phyloP scores from a whole-genome alignment of 2,888 invertebrate species.

The Lysandra coridon region DNA sequence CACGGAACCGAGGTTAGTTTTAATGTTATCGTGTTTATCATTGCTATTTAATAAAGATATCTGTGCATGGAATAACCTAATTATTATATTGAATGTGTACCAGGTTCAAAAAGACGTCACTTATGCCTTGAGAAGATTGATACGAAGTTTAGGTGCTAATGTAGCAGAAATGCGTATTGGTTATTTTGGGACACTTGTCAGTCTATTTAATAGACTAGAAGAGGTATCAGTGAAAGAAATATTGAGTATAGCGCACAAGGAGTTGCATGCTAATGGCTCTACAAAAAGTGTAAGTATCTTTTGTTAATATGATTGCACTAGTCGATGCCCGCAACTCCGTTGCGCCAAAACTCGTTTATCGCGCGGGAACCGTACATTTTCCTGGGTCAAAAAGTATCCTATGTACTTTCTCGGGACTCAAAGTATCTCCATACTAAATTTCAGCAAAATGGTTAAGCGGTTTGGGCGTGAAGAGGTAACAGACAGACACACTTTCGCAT shows the following conservation, averaged over 20 bases:
- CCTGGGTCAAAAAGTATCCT: no score
- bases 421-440: no score
- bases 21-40: not conserved
- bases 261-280: conserved; percentile 83
- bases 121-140: conserved; percentile 84
- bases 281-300: conserved; percentile 83
- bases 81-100: not conserved
- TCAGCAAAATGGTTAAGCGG: no score
- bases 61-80: not conserved
- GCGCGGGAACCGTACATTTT: no score
- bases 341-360: no score
- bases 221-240: conserved; percentile 76
- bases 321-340: no score
- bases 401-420: no score
- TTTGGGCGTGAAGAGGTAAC: no score
- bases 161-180: conserved; percentile 83
- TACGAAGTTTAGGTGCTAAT: conserved; percentile 87
- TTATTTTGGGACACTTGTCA: conserved; percentile 85
- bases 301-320: not conserved
- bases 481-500: no score
- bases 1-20: conserved; percentile 64
- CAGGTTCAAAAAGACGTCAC: conserved; percentile 82
- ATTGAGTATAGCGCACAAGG: conserved; percentile 81
- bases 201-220: conserved; percentile 75
- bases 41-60: not conserved